A percentile compares a stretch with the other conserved stretches of the same genome.
These are phyloP conservation scores for Nomada lathburiana DNA, from an alignment of 2,888 invertebrate species.

Conservation along the genomic window DNA sequence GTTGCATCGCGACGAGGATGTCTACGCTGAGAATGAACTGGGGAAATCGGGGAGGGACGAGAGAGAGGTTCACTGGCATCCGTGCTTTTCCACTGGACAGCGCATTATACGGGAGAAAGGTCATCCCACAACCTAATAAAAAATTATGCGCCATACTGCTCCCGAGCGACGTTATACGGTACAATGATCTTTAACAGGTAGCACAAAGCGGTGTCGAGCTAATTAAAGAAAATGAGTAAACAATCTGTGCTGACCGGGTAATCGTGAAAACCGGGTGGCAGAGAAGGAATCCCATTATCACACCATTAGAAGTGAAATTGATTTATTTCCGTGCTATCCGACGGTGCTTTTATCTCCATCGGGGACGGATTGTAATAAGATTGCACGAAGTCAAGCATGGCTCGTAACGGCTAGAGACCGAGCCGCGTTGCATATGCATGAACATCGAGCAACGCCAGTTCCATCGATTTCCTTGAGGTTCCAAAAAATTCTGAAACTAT, in stretches of 20 bases:
- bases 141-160: conserved; percentile 66
- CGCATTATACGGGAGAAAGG: conserved; percentile 69
- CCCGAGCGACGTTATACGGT: conserved; percentile 63
- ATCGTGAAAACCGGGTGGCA: conserved; percentile 57
- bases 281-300: neutral
- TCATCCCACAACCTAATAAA: conserved; percentile 69
- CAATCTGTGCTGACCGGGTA: conserved; percentile 59
- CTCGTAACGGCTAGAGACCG: neutral
- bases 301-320: neutral
- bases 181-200: conserved; percentile 64
- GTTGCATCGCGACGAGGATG: conserved; percentile 35
- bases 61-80: conserved; percentile 69
- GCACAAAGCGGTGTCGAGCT: conserved; percentile 65
- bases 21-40: conserved; percentile 41
- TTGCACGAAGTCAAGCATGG: neutral
- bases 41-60: conserved; percentile 47
- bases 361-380: neutral
- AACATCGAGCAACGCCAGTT: conserved; percentile 8
- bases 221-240: conserved; percentile 70
- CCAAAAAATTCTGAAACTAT: conserved; percentile 28
- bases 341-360: no score
- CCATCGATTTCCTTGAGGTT: conserved; percentile 34
- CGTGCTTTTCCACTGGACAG: conserved; percentile 60
- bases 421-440: conserved; percentile 30
- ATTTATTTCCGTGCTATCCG: no score